A percentile compares a stretch with the other conserved stretches of the same genome.
phyloP scores from a whole-genome alignment of 2,113 vertebrate species.

The Romanogobio albipinnatus region DNA sequence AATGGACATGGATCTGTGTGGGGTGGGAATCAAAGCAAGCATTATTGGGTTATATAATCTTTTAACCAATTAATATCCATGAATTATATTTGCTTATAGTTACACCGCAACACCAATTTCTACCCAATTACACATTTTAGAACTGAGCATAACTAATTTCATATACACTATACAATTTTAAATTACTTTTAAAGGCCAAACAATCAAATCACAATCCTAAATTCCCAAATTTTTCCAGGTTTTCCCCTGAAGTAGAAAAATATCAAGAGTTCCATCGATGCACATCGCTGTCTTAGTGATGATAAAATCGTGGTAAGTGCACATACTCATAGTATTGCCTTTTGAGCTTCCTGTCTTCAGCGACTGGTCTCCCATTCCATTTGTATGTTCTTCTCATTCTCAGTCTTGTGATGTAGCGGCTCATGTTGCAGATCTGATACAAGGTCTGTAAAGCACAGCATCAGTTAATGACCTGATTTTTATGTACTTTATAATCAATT shows the following conservation, averaged over 20 bases:
- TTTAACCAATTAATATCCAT: neutral
- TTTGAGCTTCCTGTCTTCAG: constrained; percentile 75
- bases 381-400: constrained; percentile 70
- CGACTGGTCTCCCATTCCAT: constrained; percentile 76
- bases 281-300: neutral
- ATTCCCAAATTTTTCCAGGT: neutral
- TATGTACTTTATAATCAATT: neutral
- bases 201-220: neutral
- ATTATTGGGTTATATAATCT: neutral
- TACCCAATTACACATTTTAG: neutral
- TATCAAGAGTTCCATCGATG: neutral
- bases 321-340: constrained; percentile 68
- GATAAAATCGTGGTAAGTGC: neutral
- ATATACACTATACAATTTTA: neutral
- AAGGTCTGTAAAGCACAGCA: neutral
- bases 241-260: neutral
- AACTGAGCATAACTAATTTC: neutral
- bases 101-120: too few species aligned
- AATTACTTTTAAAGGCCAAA: neutral
- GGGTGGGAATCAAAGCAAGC: neutral
- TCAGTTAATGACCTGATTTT: neutral
- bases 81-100: neutral
- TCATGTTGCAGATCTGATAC: constrained; percentile 66
- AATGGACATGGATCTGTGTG: constrained; percentile 79
- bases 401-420: constrained; percentile 70